Base-by-base conservation (phyloP, 2,888 invertebrate species). In the Drosophila mayaguana region DNA sequence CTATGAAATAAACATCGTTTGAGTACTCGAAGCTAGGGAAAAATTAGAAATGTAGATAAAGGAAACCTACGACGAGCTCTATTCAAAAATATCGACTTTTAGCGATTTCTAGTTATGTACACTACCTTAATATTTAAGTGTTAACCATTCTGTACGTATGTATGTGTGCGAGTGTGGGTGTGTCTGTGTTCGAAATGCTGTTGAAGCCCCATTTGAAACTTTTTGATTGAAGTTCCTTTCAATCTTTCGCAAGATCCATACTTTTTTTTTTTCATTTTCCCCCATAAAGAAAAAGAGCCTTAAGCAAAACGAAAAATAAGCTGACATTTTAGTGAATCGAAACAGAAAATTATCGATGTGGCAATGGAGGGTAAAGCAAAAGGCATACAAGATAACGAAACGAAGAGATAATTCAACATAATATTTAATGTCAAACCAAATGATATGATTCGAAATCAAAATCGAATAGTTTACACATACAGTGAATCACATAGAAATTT, bases 401-500 rank as follows among this genome's bases (percentile, higher is more conserved):
- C 18, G 2, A 69, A 36, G 7, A 16, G 36, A n/a, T 38, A 38
- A 38, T 7, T 38, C 12, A 3, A 43, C 20, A 36, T 46, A 56
- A 34, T 56, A 46, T 4, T 36, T 1, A 72, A 66, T 22, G 16
- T 18, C 63, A 67, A 68, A 63, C 43, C 50, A 71, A 69, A 36
- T 16, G 11, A 53, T 70, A 57, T 51, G 36, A 75, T 46, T 64
- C 43, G 25, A 69, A 79, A 72, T 45, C 7, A 63, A 67, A 66
- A 77, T 81, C 65, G 73, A 75, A 77, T 75, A 76, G 61, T 81
- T 81, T 87, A 88, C 91, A 91, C 90, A 92, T 90, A 91, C 92
- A 92, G 91, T 91, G 91, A 91, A 91, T 91, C 91, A 91, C 91
- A 91, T 91, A 89, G 87, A 91, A 91, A 88, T 91, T 91, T 90